Percentiles rank a stretch among this genome's conserved stretches.
Evolutionary conservation across 2,113 vertebrate genomes (phyloP).

Genomic region (Euleptes europaea): DNA sequence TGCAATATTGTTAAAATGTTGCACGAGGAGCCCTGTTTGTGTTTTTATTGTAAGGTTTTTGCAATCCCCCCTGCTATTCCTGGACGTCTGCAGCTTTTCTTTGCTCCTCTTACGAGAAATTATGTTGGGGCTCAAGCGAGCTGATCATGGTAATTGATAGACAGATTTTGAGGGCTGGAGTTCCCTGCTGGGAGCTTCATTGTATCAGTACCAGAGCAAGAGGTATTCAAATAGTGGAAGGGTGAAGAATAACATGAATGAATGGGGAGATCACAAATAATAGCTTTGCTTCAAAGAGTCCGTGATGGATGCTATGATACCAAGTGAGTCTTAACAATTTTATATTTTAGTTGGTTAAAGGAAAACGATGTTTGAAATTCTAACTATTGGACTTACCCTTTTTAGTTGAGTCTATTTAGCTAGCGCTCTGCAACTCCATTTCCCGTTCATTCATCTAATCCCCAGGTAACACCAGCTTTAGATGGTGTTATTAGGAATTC

Average conservation of each 20-base stretch:
- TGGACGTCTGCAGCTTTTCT: neutral
- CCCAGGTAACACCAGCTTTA: constrained; percentile 11
- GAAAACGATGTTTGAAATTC: constrained; percentile 19
- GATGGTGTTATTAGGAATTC: neutral
- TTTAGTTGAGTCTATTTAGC: constrained; percentile 6
- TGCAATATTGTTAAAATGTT: neutral
- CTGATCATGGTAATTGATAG: constrained; percentile 8
- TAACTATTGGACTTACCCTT: constrained; percentile 2
- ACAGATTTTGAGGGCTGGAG: neutral
- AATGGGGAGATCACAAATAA: constrained; percentile 21
- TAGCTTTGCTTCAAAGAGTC: constrained; percentile 14
- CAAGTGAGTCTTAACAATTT: constrained; percentile 17
- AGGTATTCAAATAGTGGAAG: constrained; percentile 5
- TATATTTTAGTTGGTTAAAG: constrained; percentile 3
- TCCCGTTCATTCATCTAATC: constrained; percentile 18
- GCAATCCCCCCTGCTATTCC: neutral
- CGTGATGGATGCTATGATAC: neutral
- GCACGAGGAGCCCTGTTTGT: neutral
- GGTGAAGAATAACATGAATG: constrained; percentile 9
- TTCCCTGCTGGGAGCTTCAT: constrained; percentile 12
- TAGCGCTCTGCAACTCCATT: constrained; percentile 8
- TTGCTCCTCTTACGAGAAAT: neutral
- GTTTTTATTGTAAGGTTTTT: constrained; percentile 19
- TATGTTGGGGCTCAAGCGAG: neutral
- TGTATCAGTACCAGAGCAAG: neutral